A percentile compares a stretch with the other conserved stretches of the same genome.
Conservation (phyloP, 2,888 invertebrate species). For the Archips crataeganus region DNA sequence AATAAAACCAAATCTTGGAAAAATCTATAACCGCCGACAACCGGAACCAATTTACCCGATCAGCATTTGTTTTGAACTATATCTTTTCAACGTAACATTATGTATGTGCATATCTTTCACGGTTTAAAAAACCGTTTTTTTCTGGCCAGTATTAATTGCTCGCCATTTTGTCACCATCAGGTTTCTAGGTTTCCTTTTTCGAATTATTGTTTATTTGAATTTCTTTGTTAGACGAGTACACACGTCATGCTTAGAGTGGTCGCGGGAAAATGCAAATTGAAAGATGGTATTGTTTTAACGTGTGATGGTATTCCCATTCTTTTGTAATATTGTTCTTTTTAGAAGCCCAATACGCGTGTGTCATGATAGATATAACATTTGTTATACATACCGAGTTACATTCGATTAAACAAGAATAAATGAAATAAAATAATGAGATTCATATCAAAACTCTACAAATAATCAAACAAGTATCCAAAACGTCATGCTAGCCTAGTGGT, state of each 20-base stretch:
- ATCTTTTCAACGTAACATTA: constrained; percentile 52
- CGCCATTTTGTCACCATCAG: constrained; percentile 45
- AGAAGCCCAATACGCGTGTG: no score
- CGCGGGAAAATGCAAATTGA: constrained; percentile 15
- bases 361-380: no score
- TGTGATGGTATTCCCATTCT: not conserved
- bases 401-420: no score
- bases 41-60: constrained; percentile 71
- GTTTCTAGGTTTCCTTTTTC: constrained; percentile 17
- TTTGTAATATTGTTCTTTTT: not conserved
- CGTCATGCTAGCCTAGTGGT: no score
- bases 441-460: no score
- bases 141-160: constrained; percentile 60
- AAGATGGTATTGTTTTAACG: not conserved
- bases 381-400: no score
- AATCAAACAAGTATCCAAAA: not conserved
- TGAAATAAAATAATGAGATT: no score
- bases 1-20: constrained; percentile 32
- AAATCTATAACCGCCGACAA: constrained; percentile 43
- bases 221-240: constrained; percentile 21
- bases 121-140: constrained; percentile 43
- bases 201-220: constrained; percentile 13
- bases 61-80: constrained; percentile 69
- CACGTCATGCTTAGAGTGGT: not conserved
- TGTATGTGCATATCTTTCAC: constrained; percentile 73